These are phyloP conservation scores for Meganola albula DNA, from an alignment of 2,888 invertebrate species.

Conservation along the genomic window DNA sequence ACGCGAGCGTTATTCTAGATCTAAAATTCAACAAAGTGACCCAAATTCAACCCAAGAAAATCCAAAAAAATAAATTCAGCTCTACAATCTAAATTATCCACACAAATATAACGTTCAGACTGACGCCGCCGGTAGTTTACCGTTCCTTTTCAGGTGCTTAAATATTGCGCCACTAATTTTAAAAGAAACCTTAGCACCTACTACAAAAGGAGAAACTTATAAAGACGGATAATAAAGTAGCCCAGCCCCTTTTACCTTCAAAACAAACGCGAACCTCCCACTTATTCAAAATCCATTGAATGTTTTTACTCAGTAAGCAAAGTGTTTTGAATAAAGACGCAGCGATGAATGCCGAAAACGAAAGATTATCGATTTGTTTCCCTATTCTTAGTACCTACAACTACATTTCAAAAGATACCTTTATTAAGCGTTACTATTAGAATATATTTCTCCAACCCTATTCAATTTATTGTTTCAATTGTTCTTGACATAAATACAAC, in stretches of 20 bases:
- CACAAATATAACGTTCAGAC: slow-evolving; percentile 16
- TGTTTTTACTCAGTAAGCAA: not conserved
- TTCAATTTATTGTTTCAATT: slow-evolving; percentile 33
- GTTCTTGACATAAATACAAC: slow-evolving; percentile 17
- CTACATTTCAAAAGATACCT: slow-evolving; percentile 17
- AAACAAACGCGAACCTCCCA: not conserved
- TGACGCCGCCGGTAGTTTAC: slow-evolving; percentile 13
- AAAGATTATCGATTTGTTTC: not conserved
- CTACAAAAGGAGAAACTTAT: slow-evolving; percentile 32
- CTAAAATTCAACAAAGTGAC: too few relatives aligned
- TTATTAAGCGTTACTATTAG: slow-evolving; percentile 29
- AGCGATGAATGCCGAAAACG: not conserved
- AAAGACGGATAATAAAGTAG: slow-evolving; percentile 31
- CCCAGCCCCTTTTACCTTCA: slow-evolving; percentile 4
- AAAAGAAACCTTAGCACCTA: slow-evolving; percentile 25
- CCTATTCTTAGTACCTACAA: slow-evolving; percentile 8
- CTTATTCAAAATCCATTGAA: slow-evolving; percentile 3
- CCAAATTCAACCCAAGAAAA: too few relatives aligned
- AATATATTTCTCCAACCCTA: slow-evolving; percentile 27
- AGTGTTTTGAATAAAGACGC: not conserved
- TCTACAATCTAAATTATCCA: too few relatives aligned
- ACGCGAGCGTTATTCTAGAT: too few relatives aligned
- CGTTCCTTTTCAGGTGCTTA: slow-evolving; percentile 17
- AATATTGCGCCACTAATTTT: slow-evolving; percentile 28
- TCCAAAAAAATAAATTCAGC: too few relatives aligned